Base-by-base conservation (phyloP, 2,888 invertebrate species). In the Lithophane ornitopus region DNA sequence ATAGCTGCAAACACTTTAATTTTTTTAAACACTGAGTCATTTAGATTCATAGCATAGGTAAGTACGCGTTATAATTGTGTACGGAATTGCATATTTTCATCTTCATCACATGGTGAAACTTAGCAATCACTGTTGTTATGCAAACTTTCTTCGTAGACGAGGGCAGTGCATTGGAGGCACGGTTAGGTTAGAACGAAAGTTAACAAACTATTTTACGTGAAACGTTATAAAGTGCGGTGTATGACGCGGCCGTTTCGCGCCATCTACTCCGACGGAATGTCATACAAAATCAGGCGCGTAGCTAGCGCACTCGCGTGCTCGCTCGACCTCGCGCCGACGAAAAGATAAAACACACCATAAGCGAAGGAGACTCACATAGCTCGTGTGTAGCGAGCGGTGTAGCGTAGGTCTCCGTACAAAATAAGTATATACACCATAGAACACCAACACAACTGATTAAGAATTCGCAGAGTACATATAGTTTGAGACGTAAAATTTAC, bases 1-100 rank as follows among this genome's bases (percentile, higher is more conserved):
- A 88, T 90, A 75, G 74, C 78, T 76, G 78, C 80, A 91, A 93
- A 93, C 94, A 94, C 93, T 92, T 91, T 80, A 87, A 89, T 91
- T 92, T 92, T 92, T 92, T 80, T 87, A 90, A 93, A 91, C 95
- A 95, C 95, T 94, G 93, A 94, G 91, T 94, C 95, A 95, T 94
- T 93, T 91, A 90, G 87, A 90, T 89, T 93, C 89, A 79, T 87
- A 91, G 89, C 89, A 90, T 90, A 76, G 56, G 66, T 84, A 76
- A 59, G 66, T 84, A 90, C 89, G 89, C 89, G 87, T 86, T 82
- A 80, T 88, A 90, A 90, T 90, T 90, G 82, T 89, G 87, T 89
- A 91, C 84, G 76, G 69, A 83, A 84, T 84, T 82, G 69, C 65
- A 73, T 74, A 87, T 87, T 88, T 89, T 75, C 84, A 82, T 87